Conservation (phyloP, 2,797 vertebrate species). For the Rhadinocentrus ornatus region DNA sequence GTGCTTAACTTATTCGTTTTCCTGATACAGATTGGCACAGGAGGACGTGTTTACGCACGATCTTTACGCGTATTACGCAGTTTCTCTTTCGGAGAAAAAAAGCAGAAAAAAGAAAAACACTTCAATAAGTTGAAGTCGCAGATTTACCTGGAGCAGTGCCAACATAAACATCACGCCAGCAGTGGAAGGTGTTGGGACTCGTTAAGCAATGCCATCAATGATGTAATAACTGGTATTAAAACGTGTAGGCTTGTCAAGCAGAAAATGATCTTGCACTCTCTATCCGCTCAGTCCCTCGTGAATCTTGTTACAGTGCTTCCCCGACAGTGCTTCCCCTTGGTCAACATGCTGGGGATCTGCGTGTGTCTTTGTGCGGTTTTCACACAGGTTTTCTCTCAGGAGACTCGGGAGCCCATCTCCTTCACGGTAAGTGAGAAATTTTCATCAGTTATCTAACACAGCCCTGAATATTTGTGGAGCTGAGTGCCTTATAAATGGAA, state of each 20-base stretch:
- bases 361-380: slow-evolving; percentile 83
- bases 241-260: slow-evolving; percentile 71
- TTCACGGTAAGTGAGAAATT: slow-evolving; percentile 88
- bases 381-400: slow-evolving; percentile 85
- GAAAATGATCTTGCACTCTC: slow-evolving; percentile 66
- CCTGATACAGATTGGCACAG: slow-evolving; percentile 50
- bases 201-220: slow-evolving; percentile 79
- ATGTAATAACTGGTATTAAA: slow-evolving; percentile 83
- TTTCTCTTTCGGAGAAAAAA: slow-evolving; percentile 70
- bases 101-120: slow-evolving; percentile 65
- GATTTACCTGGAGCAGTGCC: slow-evolving; percentile 76
- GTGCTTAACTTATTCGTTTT: slow-evolving; percentile 45
- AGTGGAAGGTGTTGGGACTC: slow-evolving; percentile 80
- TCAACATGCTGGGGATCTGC: slow-evolving; percentile 81
- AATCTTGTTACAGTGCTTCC: slow-evolving; percentile 60
- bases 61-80: slow-evolving; percentile 74
- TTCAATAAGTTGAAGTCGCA: slow-evolving; percentile 69
- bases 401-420: slow-evolving; percentile 91
- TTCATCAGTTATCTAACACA: neutral
- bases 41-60: slow-evolving; percentile 73
- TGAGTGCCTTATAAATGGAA: neutral
- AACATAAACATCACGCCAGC: slow-evolving; percentile 77
- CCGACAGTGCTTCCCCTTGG: slow-evolving; percentile 46
- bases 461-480: neutral
- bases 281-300: slow-evolving; percentile 40